These are phyloP conservation scores for Drosophila dives DNA, from an alignment of 2,888 invertebrate genomes.

Conservation along the genomic window DNA sequence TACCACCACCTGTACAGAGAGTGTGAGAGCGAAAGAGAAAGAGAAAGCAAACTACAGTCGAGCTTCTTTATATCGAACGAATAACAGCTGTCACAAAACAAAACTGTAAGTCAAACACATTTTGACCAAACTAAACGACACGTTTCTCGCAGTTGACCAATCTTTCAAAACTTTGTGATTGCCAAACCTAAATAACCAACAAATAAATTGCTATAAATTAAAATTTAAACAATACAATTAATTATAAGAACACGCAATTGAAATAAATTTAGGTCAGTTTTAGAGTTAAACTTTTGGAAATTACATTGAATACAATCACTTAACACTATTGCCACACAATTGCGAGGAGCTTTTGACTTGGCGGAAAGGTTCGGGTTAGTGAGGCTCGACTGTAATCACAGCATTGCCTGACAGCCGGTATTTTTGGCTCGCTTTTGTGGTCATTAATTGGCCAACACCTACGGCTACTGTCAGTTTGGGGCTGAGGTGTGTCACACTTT, in stretches of 20 bases:
- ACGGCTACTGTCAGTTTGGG: constrained; percentile 49
- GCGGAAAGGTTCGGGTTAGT: constrained; percentile 2
- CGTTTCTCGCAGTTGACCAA: background rate
- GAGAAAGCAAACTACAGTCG: background rate
- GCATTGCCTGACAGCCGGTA: constrained; percentile 44
- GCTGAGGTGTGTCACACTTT: constrained; percentile 55
- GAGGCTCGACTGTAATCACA: constrained; percentile 39
- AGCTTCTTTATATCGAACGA: background rate
- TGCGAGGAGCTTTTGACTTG: background rate
- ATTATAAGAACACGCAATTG: background rate
- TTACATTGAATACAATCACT: constrained; percentile 2
- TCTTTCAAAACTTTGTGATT: background rate
- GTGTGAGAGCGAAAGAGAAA: background rate
- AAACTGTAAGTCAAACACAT: background rate
- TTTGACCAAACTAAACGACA: background rate
- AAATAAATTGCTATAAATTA: background rate
- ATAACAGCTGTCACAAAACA: background rate
- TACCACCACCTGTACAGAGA: constrained; percentile 43
- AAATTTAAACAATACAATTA: background rate
- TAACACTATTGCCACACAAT: constrained; percentile 3
- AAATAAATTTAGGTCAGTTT: background rate
- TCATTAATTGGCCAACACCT: constrained; percentile 63
- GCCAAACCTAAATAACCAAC: background rate
- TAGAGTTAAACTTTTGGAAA: background rate
- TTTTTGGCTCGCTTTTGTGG: constrained; percentile 40